Evolutionary conservation across 2,113 vertebrate species (phyloP).

Genomic region (Chloebia gouldiae): DNA sequence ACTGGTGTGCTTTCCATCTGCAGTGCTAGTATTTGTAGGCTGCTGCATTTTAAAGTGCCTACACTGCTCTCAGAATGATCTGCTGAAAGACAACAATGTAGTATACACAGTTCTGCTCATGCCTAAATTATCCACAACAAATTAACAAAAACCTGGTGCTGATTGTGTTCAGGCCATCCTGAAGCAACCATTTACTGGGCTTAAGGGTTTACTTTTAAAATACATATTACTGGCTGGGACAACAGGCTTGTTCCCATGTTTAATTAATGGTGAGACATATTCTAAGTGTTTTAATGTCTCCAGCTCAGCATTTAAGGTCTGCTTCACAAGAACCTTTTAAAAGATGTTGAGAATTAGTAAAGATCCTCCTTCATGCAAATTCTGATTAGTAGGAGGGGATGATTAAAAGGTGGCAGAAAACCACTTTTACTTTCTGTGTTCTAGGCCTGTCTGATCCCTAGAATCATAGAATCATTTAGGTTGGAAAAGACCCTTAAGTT

Average conservation of each 20-base stretch:
- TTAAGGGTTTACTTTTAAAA: constrained; percentile 28
- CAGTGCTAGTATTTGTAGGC: neutral
- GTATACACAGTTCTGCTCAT: neutral
- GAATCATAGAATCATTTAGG: neutral
- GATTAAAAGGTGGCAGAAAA: neutral
- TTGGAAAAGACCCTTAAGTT: neutral
- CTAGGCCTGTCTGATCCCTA: neutral
- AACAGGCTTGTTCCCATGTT: neutral
- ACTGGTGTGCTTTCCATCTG: neutral
- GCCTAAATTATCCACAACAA: neutral
- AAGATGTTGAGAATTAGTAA: neutral
- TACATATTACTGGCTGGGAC: neutral
- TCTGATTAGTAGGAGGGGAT: neutral
- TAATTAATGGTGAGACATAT: neutral
- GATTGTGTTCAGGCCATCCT: neutral
- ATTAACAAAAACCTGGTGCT: neutral
- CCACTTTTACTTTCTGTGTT: neutral
- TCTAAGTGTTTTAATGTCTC: neutral
- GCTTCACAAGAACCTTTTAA: neutral
- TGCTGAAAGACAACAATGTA: neutral
- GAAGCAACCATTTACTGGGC: neutral
- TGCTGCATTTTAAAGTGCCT: neutral
- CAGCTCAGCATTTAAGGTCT: neutral
- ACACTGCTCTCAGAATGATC: neutral
- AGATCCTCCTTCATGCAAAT: neutral